Base-by-base conservation (phyloP, 92 coral and sea anemone species). In the Porites cylindrica region DNA sequence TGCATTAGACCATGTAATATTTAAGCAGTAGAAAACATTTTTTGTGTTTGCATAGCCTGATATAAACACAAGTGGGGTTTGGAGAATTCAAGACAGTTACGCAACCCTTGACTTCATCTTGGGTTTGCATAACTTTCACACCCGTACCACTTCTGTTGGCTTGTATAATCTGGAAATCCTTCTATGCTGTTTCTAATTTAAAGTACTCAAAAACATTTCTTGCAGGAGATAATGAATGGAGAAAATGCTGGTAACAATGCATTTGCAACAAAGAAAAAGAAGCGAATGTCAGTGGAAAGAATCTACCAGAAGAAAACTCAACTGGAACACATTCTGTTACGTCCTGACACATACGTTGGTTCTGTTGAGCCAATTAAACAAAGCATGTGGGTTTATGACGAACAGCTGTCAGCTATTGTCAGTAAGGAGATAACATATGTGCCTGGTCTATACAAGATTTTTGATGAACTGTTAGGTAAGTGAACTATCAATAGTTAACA, bases 251-350 rank as follows among this genome's bases (percentile, higher is more conserved):
- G 43, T 12, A 82, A 16, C 52, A 74, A 73, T 83, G 87, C 70
- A 9, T 83, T 83, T 63, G 87, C 87, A 1, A 10, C 87, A 5
- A 95, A 95, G 75, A 93, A 94, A 79, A 95, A 91, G 81, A 97
- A 97, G 86, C 94, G 99, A n/a, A 89, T 97, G 81, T 97, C 99
- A 1, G 97, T 97, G 68, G 99, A 97, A 75, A 92, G 99, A 53
- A 97, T 97, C 67, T 97, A 97, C 91, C 98, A 95, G 89, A 97
- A 97, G 91, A 97, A 97, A 88, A 97, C 99, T 13, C 99, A 95
- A 63, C 81, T 97, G 67, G 99, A 97, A 76, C 99, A 97, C 66
- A 97, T 97, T n/a, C 78, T 97, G 75, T 93, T 97, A n/a, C 96
- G 99, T 50, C 99, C 99, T 38, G 99, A 97, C 82, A 94, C 99